Percentiles rank a stretch among this genome's conserved stretches.
phyloP scores from a whole-genome alignment of 1,140 invertebrate species.

The Vanessa atalanta region DNA sequence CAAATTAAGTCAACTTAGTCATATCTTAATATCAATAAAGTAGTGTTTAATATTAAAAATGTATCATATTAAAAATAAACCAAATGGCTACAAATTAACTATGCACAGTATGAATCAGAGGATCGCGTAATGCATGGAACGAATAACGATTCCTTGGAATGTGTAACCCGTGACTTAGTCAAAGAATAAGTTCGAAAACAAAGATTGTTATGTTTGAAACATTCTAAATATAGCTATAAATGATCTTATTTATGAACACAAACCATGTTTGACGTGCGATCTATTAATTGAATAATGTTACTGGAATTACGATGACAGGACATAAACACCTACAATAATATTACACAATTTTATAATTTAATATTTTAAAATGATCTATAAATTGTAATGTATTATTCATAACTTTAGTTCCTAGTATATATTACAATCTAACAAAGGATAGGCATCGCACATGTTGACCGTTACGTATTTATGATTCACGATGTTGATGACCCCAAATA shows the following conservation, averaged over 20 bases:
- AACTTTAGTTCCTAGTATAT: not conserved
- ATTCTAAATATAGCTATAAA: slow-evolving; percentile 36
- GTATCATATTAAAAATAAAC: too few relatives aligned
- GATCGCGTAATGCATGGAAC: slow-evolving; percentile 21
- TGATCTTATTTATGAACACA: slow-evolving; percentile 24
- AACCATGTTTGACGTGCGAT: slow-evolving; percentile 2
- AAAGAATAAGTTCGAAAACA: slow-evolving; percentile 26
- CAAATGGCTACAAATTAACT: not conserved
- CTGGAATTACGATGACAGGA: too few relatives aligned
- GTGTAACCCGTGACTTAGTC: slow-evolving; percentile 24
- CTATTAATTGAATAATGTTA: not conserved
- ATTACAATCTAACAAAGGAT: not conserved
- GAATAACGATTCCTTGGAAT: slow-evolving; percentile 23
- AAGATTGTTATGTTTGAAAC: slow-evolving; percentile 25
- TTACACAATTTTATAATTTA: too few relatives aligned
- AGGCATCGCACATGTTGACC: slow-evolving; percentile 6
- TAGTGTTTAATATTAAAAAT: not conserved
- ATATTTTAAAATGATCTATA: too few relatives aligned
- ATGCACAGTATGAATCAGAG: slow-evolving; percentile 32
- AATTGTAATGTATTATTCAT: not conserved
- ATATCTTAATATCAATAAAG: not conserved
- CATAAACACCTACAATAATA: too few relatives aligned
- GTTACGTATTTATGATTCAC: slow-evolving; percentile 27
- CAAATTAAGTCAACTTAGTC: not conserved
- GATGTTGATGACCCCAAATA: slow-evolving; percentile 29